Conservation (phyloP, 2,113 vertebrate genomes). For the Myotis brandtii region DNA sequence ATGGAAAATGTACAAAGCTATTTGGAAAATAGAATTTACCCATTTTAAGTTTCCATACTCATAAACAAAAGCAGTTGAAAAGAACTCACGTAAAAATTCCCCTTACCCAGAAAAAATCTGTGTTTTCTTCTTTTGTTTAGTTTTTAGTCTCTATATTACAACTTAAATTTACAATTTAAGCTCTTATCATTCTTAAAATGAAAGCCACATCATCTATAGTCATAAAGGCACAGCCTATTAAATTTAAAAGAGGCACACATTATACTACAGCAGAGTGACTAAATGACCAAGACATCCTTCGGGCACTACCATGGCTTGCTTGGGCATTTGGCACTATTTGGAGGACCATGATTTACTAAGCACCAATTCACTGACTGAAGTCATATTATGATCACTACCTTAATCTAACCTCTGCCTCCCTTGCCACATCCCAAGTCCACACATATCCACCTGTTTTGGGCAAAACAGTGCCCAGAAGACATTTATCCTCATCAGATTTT, state of each 20-base stretch:
- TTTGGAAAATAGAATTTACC: conserved; percentile 18
- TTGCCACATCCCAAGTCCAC: not conserved
- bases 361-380: not conserved
- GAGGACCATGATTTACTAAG: not conserved
- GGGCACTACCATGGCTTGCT: not conserved
- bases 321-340: not conserved
- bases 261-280: conserved; percentile 4
- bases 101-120: not conserved
- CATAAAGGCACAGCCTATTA: not conserved
- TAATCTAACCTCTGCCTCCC: not conserved
- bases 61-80: conserved; percentile 48
- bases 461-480: not conserved
- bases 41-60: conserved; percentile 51
- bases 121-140: not conserved
- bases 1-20: conserved; percentile 50
- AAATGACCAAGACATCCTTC: not conserved
- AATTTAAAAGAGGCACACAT: conserved; percentile 11
- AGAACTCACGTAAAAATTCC: conserved; percentile 34
- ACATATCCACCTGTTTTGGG: not conserved
- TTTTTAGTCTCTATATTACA: not conserved
- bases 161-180: conserved; percentile 50
- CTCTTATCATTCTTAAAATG: conserved; percentile 47
- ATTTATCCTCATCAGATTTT: conserved; percentile 1
- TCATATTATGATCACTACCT: not conserved
- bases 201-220: not conserved